A percentile compares a stretch with the other conserved stretches of the same genome.
These are phyloP conservation scores for Philonicus albiceps DNA, from an alignment of 2,888 invertebrate species.

Conservation along the genomic window DNA sequence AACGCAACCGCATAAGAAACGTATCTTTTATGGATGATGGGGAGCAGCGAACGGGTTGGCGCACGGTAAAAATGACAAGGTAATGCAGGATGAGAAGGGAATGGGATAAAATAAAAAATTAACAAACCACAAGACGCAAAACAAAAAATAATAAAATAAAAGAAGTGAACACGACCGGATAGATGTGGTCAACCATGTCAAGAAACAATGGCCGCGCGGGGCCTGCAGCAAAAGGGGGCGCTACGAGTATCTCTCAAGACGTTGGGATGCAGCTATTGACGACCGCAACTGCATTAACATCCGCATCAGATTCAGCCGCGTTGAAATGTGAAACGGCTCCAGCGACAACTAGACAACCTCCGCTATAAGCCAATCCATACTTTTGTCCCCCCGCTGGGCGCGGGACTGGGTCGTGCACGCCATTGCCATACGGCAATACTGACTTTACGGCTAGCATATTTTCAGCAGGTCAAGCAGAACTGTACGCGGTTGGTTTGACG, in stretches of 20 bases:
- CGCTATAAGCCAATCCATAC: neutral
- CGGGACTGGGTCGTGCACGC: neutral
- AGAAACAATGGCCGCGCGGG: neutral
- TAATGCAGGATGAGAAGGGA: neutral
- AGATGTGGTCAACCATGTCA: conserved; percentile 8
- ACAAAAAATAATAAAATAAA: neutral
- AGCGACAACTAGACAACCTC: neutral
- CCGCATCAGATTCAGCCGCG: neutral
- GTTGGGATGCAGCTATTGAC: neutral
- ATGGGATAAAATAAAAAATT: neutral
- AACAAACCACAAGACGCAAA: neutral
- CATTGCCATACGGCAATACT: neutral
- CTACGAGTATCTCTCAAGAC: neutral
- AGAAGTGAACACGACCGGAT: neutral
- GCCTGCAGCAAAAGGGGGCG: neutral
- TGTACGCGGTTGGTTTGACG: neutral
- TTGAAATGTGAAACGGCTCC: neutral
- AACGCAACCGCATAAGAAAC: neutral
- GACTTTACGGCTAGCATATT: neutral
- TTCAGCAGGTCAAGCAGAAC: neutral
- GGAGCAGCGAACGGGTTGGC: neutral
- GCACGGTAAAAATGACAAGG: neutral
- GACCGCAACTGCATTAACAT: conserved; percentile 5
- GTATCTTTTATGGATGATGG: neutral
- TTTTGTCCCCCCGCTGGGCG: neutral